A percentile compares a stretch with the other conserved stretches of the same genome.
These are phyloP conservation scores for Mus pahari DNA, from an alignment of 2,113 vertebrate species.

Conservation along the genomic window DNA sequence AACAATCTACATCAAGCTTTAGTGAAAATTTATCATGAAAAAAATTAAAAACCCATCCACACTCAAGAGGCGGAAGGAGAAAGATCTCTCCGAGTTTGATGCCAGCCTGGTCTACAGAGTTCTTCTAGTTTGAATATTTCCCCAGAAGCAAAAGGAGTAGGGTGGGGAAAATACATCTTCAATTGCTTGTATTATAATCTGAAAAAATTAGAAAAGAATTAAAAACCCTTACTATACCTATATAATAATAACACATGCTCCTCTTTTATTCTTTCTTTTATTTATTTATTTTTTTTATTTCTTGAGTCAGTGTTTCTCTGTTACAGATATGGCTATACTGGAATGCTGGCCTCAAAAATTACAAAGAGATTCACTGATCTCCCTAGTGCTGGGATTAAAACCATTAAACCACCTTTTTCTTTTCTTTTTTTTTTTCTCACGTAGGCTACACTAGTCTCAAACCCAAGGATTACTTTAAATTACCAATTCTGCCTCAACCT, in stretches of 20 bases:
- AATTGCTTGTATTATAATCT: neutral
- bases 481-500: neutral
- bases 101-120: too few relatives aligned
- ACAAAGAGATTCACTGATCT: neutral
- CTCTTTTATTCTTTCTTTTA: neutral
- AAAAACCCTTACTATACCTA: neutral
- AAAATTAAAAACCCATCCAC: neutral
- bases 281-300: neutral
- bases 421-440: neutral
- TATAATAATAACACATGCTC: neutral
- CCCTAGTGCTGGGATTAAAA: neutral
- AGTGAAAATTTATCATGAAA: neutral
- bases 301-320: neutral
- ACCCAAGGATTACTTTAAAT: neutral
- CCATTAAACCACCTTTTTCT: neutral
- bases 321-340: neutral
- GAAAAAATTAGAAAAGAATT: neutral
- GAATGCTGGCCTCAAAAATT: neutral
- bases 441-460: neutral
- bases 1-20: neutral
- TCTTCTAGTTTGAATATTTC: neutral
- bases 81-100: neutral
- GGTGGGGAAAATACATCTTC: neutral
- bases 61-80: neutral
- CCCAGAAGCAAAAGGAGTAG: neutral